Evolutionary conservation across 2,888 invertebrate species (phyloP).

Genomic region (Apotomis turbidana): DNA sequence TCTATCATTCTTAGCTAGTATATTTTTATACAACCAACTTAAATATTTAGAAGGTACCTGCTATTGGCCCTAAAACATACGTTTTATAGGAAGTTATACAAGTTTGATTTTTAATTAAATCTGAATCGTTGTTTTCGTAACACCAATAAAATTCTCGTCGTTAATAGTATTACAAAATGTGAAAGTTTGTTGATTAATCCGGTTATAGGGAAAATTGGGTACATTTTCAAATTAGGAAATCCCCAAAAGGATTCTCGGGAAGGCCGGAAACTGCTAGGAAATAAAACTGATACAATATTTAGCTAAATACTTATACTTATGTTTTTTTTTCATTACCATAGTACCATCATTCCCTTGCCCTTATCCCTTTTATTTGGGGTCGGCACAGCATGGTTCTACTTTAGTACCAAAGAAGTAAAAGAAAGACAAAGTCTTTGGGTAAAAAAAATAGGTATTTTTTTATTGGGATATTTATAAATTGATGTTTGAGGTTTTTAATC

Average conservation of each 20-base stretch:
- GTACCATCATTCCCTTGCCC: too few species aligned
- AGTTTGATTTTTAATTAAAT: constrained; percentile 24
- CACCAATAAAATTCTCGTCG: constrained; percentile 25
- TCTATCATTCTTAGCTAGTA: too few species aligned
- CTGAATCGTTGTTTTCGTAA: constrained; percentile 2
- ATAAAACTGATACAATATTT: background rate
- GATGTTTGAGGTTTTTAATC: too few species aligned
- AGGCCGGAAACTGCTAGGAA: background rate
- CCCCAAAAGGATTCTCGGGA: constrained; percentile 1
- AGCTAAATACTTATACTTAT: background rate
- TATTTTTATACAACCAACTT: too few species aligned
- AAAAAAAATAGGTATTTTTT: too few species aligned
- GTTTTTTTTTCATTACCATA: too few species aligned
- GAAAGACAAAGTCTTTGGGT: too few species aligned
- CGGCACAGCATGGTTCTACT: too few species aligned
- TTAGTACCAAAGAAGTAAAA: too few species aligned
- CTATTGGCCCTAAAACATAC: background rate
- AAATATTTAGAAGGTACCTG: background rate
- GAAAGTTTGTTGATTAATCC: constrained; percentile 34
- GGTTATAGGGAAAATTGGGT: constrained; percentile 25
- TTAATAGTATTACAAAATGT: constrained; percentile 22
- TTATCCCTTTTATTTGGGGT: too few species aligned
- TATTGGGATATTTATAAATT: too few species aligned
- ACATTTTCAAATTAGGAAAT: constrained; percentile 22
- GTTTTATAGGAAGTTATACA: background rate